Conservation (phyloP, 1,140 invertebrate genomes). For the Pseudomyrmex flavicornis region DNA sequence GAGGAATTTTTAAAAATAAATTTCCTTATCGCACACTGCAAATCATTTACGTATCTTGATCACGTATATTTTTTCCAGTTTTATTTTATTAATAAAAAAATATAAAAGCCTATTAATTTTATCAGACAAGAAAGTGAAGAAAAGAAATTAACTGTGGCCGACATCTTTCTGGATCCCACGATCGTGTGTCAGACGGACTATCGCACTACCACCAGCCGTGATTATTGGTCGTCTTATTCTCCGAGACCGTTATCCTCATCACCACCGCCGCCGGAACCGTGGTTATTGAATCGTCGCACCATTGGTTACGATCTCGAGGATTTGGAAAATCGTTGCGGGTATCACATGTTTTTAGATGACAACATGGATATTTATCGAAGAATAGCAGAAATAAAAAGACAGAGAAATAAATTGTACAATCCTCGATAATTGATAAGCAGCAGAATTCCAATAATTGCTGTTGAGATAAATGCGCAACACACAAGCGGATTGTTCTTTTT, state of each 20-base stretch:
- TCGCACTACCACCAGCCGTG: slow-evolving; percentile 58
- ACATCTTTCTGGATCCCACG: slow-evolving; percentile 54
- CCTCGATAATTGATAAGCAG: not conserved
- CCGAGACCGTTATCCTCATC: slow-evolving; percentile 43
- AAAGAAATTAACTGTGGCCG: slow-evolving; percentile 41
- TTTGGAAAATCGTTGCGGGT: slow-evolving; percentile 66
- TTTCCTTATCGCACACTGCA: not conserved
- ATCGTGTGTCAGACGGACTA: slow-evolving; percentile 61
- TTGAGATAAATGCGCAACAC: not conserved
- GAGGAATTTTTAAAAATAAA: not conserved
- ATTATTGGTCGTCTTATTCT: slow-evolving; percentile 64
- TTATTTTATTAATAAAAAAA: not conserved
- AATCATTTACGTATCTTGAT: not conserved
- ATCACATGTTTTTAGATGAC: slow-evolving; percentile 73
- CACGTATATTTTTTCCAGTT: too few species aligned
- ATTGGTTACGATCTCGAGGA: slow-evolving; percentile 66
- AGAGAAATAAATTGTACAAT: slow-evolving; percentile 32
- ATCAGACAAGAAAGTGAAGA: slow-evolving; percentile 39
- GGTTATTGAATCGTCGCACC: slow-evolving; percentile 72
- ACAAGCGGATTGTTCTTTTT: not conserved
- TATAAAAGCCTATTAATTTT: not conserved
- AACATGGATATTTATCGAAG: slow-evolving; percentile 68
- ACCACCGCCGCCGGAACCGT: slow-evolving; percentile 55
- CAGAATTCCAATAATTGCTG: not conserved
- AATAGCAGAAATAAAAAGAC: slow-evolving; percentile 71